A percentile compares a stretch with the other conserved stretches of the same genome.
Conservation (phyloP, 2,113 vertebrate genomes). For the Cynopterus brachyotis region DNA sequence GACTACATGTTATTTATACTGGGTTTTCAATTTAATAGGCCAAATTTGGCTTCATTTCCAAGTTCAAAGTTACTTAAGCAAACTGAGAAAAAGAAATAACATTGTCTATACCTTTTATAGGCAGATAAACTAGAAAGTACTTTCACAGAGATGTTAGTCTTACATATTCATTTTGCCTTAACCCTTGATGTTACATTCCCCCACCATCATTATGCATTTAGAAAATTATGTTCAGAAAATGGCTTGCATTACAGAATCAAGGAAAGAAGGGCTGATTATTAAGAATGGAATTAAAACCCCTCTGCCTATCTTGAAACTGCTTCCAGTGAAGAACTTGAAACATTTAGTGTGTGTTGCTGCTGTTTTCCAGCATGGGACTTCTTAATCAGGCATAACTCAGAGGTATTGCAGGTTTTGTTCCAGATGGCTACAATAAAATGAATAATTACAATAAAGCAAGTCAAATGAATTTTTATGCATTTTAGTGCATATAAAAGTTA, state of each 20-base stretch:
- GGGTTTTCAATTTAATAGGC: not conserved
- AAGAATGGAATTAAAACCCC: not conserved
- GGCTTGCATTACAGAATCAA: not conserved
- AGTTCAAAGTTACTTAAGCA: conserved; percentile 37
- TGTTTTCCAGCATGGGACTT: not conserved
- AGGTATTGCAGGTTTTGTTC: not conserved
- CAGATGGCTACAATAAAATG: not conserved
- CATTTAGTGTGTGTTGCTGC: not conserved
- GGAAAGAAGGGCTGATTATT: not conserved
- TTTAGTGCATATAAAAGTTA: not conserved
- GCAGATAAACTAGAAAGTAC: conserved; percentile 9
- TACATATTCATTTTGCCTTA: not conserved
- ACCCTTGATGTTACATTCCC: not conserved
- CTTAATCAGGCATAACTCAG: not conserved
- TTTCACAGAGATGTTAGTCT: not conserved
- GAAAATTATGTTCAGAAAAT: not conserved
- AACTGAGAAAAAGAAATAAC: conserved; percentile 54
- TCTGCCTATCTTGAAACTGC: not conserved
- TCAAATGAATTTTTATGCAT: not conserved
- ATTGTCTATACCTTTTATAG: not conserved
- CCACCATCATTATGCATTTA: not conserved
- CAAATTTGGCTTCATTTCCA: conserved; percentile 43
- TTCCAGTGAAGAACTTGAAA: conserved; percentile 10
- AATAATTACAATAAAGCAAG: not conserved
- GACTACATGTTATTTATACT: not conserved